Percentiles rank a stretch among this genome's conserved stretches.
Evolutionary conservation across 2,797 vertebrate species (phyloP).

Genomic region (Petrocephalus schoutedeni): DNA sequence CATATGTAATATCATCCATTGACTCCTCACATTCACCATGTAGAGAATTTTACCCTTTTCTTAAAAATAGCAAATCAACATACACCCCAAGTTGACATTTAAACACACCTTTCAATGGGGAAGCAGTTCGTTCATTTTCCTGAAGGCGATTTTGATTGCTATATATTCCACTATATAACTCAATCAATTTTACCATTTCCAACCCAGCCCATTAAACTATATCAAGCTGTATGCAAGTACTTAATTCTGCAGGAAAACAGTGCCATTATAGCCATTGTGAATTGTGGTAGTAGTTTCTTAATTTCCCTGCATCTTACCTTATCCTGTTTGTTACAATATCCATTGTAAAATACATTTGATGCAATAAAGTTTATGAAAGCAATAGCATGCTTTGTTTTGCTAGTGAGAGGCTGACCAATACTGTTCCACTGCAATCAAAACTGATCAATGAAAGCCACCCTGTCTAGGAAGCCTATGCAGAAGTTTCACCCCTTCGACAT

Average conservation of each 20-base stretch:
- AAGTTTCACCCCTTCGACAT: not conserved
- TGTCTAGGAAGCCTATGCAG: not conserved
- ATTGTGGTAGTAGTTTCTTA: not conserved
- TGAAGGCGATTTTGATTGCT: not conserved
- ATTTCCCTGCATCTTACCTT: not conserved
- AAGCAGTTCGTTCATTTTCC: not conserved
- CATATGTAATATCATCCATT: constrained; percentile 12
- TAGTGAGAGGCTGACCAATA: not conserved
- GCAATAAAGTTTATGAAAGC: constrained; percentile 2
- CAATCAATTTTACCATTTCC: not conserved
- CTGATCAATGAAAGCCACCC: not conserved
- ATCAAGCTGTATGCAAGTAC: not conserved
- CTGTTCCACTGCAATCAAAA: not conserved
- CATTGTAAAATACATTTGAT: not conserved
- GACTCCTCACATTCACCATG: not conserved
- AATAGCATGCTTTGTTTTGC: not conserved
- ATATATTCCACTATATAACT: not conserved
- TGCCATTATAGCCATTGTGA: not conserved
- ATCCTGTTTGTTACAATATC: not conserved
- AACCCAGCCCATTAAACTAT: not conserved
- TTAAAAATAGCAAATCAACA: not conserved
- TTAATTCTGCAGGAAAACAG: not conserved
- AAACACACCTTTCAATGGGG: not conserved
- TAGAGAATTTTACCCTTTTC: not conserved
- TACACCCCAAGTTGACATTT: not conserved